These are phyloP conservation scores for Cebidichthys violaceus DNA, from an alignment of 2,113 vertebrate species.

Conservation along the genomic window DNA sequence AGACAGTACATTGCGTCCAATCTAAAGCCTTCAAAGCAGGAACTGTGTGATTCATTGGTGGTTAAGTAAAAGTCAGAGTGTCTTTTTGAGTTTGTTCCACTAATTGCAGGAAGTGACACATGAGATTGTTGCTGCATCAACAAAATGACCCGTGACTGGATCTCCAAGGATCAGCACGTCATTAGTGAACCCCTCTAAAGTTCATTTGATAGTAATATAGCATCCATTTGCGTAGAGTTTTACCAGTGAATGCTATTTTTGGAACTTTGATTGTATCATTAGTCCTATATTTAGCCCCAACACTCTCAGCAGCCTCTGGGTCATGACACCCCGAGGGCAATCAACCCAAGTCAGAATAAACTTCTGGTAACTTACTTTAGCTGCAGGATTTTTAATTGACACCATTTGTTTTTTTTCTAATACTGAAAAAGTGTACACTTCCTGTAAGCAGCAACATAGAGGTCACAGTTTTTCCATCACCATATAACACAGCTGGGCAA, in stretches of 20 bases:
- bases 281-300: slow-evolving; percentile 49
- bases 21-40: slow-evolving; percentile 13
- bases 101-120: slow-evolving; percentile 73
- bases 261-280: slow-evolving; percentile 29
- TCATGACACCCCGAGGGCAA: slow-evolving; percentile 43
- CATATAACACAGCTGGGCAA: slow-evolving; percentile 26
- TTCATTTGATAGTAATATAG: slow-evolving; percentile 63
- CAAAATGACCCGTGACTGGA: slow-evolving; percentile 52
- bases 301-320: slow-evolving; percentile 44
- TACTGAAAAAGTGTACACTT: slow-evolving; percentile 31
- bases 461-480: slow-evolving; percentile 60
- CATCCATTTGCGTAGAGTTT: slow-evolving; percentile 27
- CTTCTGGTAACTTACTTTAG: slow-evolving; percentile 67
- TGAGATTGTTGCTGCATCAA: slow-evolving; percentile 56
- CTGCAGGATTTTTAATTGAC: slow-evolving; percentile 65
- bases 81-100: slow-evolving; percentile 63
- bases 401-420: slow-evolving; percentile 22
- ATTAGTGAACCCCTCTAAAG: slow-evolving; percentile 52
- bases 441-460: slow-evolving; percentile 46
- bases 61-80: slow-evolving; percentile 28
- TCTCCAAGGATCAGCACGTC: slow-evolving; percentile 36
- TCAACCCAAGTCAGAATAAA: slow-evolving; percentile 73
- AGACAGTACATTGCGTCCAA: neutral
- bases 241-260: slow-evolving; percentile 53
- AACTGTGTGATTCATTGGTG: slow-evolving; percentile 45